Base-by-base conservation (phyloP, 1,140 invertebrate species). In the Drosophila setifemur region DNA sequence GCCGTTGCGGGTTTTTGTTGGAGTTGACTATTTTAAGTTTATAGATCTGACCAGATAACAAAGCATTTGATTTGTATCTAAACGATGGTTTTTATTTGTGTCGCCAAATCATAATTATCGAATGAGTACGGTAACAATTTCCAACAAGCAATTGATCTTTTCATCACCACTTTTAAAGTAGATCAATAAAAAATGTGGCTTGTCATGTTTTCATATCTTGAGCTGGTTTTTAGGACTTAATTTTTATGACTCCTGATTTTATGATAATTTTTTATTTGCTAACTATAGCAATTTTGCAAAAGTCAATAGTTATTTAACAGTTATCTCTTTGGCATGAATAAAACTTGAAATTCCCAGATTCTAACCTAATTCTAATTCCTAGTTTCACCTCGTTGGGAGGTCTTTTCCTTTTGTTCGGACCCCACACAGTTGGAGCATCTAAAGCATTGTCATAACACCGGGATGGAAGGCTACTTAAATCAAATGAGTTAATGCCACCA, bases 401-500 rank as follows among this genome's bases (percentile, higher is more conserved):
- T 66, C 60, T 69, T 1, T 5, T 29, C 6, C 16, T 37, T 37
- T 6, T 8, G 2, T 11, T 37, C 0, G 23, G 75, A 79, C 75
- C 76, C 21, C 76, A 74, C 76, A 79, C 55, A 48, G 14, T 8
- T n/a, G 37, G 18, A 43, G 45, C 39, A 45, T 44, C 67, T 48
- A 71, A 53, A 19, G 45, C 43, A 39, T 49, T 82, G 78, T 82
- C 78, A 82, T 82, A 82, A 82, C 66, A 31, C 21, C 45, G 44
- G 7, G 58, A 71, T 43, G 64, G 45, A 31, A 29, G 39, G 57
- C 70, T 83, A 83, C 78, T 82, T 78, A 85, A 85, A 66, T 85
- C 74, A 72, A 79, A 86, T 85, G 81, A 86, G 66, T 72, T 76
- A 81, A 69, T 81, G 81, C 81, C 81, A 81, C 81, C 60, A 86